Evolutionary conservation across 2,888 invertebrate species (phyloP), one percentile per base, ranked within the genome.

Genomic region (Colletes collaris): DNA sequence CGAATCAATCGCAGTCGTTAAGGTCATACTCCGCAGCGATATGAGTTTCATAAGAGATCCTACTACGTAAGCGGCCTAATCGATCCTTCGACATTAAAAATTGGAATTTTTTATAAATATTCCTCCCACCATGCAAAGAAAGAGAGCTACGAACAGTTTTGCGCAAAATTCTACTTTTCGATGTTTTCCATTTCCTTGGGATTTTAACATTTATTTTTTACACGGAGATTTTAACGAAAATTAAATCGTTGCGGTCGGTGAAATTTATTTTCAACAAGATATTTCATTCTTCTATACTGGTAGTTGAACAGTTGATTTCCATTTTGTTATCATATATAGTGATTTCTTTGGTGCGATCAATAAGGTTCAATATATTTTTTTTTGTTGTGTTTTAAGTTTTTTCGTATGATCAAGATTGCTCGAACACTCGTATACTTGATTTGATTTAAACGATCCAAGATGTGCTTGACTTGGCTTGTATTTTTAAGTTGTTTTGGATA

Each of bases 11-110:
- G 79, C 76, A 49, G 65, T 73, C 79, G 58, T 60, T 77, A 79
- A 83, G 82, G 81, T 83, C 76, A 68, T 62, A 58, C 68, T 37
- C 59, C 58, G 44, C 75, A 49, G 60, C 60, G 60, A 77, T 82
- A 85, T 85, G 72, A 85, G 69, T 84, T 85, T 75, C 85, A 75
- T 71, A 69, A 50, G 67, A 64, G 75, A 70, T 71, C 66, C 60
- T 55, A 59, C 52, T 37, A 4, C 35, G 67, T 27, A 50, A 8
- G 5, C 3, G n/a, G 11, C 19, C 16, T 11, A 44, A 13, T 35
- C 37, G 16, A 19, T 62, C 37, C 27, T 46, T 50, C 63, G 19
- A 6, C 13, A 53, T 27, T 27, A 2, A 56, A 72, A 81, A 76
- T 69, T n/a, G 3, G 44, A 16, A 55, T 44, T 53, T 44, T n/a